Base-by-base conservation (phyloP, 2,113 vertebrate genomes). In the Platichthys flesus region DNA sequence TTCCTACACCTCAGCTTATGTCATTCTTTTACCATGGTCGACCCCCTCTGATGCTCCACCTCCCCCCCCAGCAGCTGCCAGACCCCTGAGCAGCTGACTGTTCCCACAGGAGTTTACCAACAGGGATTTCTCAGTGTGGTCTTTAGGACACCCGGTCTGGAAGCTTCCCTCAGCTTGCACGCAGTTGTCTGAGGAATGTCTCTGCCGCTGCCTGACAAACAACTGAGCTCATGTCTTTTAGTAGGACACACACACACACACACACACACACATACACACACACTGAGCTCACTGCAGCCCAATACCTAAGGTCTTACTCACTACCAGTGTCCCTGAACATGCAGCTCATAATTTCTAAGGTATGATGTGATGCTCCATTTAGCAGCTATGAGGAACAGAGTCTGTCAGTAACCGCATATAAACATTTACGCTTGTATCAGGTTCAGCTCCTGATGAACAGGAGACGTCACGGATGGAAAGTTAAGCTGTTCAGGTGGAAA, bases 141-240 rank as follows among this genome's bases (percentile, higher is more conserved):
- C 58, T n/a, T n/a, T 67, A 75, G 86, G 80, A 85, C 82, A 76
- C 70, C 73, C 55, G 24, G 69, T 90, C 90, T 89, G 78, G 91
- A 94, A 91, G 79, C 67, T 88, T 93, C 88, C 79, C 65, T 79
- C 74, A 78, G 90, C 68, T 12, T 52, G 71, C 58, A 40, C n/a
- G 10, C 84, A 87, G 85, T 89, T 86, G 88, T 82, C 64, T 70
- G 65, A 76, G 79, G 79, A 91, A 93, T 92, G 86, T 65, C 79
- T 80, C 52, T 56, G 9, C 60, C 4, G 0, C 76, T 88, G 85
- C 89, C 88, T 85, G 76, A 85, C 74, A 83, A 80, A 88, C 83
- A 88, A 70, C 84, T 83, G 88, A 91, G 76, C 82, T 88, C 90
- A 61, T 68, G 74, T 72, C 52, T 75, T 55, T 62, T 37, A 63